phyloP scores from a whole-genome alignment of 1,140 invertebrate genomes.

The Caenorhabditis inopinata region DNA sequence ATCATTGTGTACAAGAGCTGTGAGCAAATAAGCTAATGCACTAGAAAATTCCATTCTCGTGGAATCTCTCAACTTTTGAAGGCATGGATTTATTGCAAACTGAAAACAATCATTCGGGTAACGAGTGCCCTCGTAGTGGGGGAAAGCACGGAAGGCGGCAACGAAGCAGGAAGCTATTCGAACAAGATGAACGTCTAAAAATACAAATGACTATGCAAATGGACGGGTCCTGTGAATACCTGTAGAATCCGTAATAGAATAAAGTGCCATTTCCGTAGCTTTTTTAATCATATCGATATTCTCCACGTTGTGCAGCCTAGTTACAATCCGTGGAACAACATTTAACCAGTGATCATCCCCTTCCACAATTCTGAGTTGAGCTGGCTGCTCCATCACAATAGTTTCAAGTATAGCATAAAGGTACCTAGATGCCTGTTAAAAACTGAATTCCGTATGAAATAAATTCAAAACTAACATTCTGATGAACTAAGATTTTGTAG shows the following conservation, averaged over 20 bases:
- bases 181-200: conserved; percentile 27
- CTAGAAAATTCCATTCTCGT: background rate
- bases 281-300: background rate
- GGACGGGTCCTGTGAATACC: background rate
- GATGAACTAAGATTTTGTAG: background rate
- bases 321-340: background rate
- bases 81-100: background rate
- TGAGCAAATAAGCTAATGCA: background rate
- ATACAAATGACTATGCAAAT: background rate
- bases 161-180: conserved; percentile 31
- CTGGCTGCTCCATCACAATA: background rate
- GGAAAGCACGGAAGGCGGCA: background rate
- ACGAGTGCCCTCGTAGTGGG: background rate
- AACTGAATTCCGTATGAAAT: background rate
- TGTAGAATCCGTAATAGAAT: background rate
- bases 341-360: conserved; percentile 32
- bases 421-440: background rate
- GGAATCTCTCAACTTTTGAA: background rate
- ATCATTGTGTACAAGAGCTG: background rate
- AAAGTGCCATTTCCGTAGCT: background rate
- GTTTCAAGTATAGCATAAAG: background rate
- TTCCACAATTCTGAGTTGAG: conserved; percentile 8
- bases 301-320: background rate
- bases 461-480: background rate
- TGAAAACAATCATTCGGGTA: background rate